Percentiles rank a stretch among this genome's conserved stretches.
Conservation (phyloP, 2,113 vertebrate species). For the Gymnarchus niloticus region DNA sequence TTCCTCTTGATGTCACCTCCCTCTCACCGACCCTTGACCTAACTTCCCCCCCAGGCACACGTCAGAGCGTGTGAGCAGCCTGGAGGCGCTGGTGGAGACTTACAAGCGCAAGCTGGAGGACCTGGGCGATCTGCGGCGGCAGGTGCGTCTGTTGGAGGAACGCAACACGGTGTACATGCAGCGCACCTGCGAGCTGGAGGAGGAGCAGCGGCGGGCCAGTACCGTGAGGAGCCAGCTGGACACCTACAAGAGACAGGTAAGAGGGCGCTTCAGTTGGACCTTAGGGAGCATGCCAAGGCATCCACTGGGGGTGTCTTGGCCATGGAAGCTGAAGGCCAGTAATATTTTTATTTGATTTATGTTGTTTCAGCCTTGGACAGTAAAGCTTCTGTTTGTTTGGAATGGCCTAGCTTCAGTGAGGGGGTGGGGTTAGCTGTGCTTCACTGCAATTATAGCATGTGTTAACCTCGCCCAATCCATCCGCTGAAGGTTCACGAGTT, state of each 20-base stretch:
- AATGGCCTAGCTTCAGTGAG: neutral
- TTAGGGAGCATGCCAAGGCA: neutral
- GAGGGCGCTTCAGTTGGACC: neutral
- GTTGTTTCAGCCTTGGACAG: no score
- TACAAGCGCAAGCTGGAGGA: constrained; percentile 82
- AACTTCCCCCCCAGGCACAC: constrained; percentile 67
- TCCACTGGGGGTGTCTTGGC: neutral
- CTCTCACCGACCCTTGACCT: neutral
- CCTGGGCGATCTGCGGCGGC: constrained; percentile 77
- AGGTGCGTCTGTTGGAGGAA: constrained; percentile 86
- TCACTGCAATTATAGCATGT: neutral
- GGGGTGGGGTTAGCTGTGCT: neutral
- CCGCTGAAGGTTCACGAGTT: constrained; percentile 70
- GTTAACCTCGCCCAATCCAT: constrained; percentile 19
- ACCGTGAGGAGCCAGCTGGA: constrained; percentile 72
- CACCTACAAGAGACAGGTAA: constrained; percentile 75
- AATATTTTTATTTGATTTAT: neutral
- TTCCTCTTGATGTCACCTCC: neutral
- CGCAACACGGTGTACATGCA: constrained; percentile 78
- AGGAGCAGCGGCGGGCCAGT: constrained; percentile 74
- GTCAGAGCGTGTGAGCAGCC: constrained; percentile 74
- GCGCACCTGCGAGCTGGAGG: constrained; percentile 84
- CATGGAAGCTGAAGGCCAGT: neutral
- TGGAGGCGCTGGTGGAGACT: constrained; percentile 76
- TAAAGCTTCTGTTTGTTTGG: neutral